Evolutionary conservation across 92 coral and sea anemone genomes (phyloP), one percentile per base, ranked within the genome.

Genomic region (Umimayanthus kanabou): DNA sequence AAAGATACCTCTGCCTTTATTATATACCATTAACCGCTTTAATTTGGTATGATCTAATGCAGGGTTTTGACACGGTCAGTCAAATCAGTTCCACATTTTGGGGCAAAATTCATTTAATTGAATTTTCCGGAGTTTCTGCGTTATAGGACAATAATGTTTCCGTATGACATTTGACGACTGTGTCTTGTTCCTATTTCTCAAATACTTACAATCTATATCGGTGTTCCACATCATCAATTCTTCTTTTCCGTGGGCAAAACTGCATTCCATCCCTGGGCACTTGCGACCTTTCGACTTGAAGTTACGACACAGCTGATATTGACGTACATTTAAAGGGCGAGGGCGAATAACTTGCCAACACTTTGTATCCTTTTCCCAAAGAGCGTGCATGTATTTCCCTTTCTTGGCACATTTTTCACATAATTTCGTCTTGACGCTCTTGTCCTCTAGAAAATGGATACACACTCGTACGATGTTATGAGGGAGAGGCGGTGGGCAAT

Each of bases 141-240:
- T 15, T 13, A 15, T 15, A 15, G 20, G 11, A 53, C 3, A 18
- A 53, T 11, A 53, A 2, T 15, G 20, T 61, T 61, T 61, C 26
- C 26, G 69, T 61, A 3, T 18, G 69, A 61, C 69, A 61, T 4
- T 61, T 53, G 16, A 47, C 13, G 53, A 53, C n/a, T n/a, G 69
- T 22, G 18, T 18, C 69, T 61, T 18, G 69, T 20, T 61, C 69
- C 26, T 5, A 9, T 0, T 61, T 61, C 4, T 5, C 69, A 61
- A 61, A 61, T 74, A 74, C 79, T 74, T 74, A 74, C 79, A 22
- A 22, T 74, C 50, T 74, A 5, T 74, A 43, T 74, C 79, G 5
- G 14, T 37, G 49, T 74, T 74, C 79, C 79, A 74, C 79, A 74
- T 74, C 79, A 39, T 39, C 49, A 74, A 26, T n/a, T 74, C 79